phyloP scores from a whole-genome alignment of 2,797 vertebrate species.

The Siniperca obscura region DNA sequence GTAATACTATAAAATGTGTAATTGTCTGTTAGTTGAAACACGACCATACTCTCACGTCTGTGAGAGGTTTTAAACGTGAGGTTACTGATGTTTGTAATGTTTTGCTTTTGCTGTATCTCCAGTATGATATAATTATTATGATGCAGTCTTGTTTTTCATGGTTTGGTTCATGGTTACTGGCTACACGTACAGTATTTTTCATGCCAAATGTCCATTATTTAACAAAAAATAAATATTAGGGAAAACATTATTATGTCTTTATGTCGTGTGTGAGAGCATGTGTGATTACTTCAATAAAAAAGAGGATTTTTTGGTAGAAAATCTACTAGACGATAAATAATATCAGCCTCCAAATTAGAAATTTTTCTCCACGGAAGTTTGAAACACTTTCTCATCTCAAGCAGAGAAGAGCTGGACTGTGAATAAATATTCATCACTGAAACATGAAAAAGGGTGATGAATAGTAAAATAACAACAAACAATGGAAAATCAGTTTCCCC shows the following conservation, averaged over 20 bases:
- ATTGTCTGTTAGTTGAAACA: constrained; percentile 23
- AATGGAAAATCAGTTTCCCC: constrained; percentile 26
- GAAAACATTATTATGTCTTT: not conserved
- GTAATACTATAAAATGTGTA: constrained; percentile 45
- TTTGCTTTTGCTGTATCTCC: constrained; percentile 54
- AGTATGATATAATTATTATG: constrained; percentile 18
- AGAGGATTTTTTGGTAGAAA: not conserved
- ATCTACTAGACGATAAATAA: not conserved
- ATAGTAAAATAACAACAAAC: constrained; percentile 53
- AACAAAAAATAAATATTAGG: constrained; percentile 55
- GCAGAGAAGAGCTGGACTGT: constrained; percentile 9
- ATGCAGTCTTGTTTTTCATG: constrained; percentile 34
- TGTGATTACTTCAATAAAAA: constrained; percentile 5
- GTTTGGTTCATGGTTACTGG: constrained; percentile 37
- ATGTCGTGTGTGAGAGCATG: not conserved
- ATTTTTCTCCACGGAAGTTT: constrained; percentile 8
- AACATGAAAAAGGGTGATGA: constrained; percentile 28
- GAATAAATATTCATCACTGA: constrained; percentile 16
- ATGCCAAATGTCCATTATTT: constrained; percentile 58
- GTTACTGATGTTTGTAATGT: constrained; percentile 50
- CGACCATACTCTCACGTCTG: constrained; percentile 12
- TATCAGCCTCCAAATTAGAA: not conserved
- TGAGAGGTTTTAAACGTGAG: constrained; percentile 44
- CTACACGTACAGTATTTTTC: constrained; percentile 39
- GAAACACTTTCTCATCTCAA: constrained; percentile 5